These are phyloP conservation scores for Drosophila anomalata DNA, from an alignment of 2,888 invertebrate species.

Conservation along the genomic window DNA sequence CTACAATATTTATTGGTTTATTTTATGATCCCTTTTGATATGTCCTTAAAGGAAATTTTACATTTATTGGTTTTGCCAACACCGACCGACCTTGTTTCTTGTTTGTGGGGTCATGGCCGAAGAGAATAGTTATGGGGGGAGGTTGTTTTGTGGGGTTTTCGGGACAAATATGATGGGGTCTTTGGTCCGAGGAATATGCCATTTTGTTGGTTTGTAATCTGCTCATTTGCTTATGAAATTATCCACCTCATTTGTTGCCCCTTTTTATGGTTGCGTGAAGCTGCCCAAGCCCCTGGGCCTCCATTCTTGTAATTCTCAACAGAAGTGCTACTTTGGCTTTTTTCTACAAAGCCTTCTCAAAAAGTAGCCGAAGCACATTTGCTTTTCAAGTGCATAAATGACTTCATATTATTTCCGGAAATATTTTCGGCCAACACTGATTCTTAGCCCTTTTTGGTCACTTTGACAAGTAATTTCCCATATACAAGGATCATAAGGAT, in stretches of 20 bases:
- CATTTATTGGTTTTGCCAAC: constrained; percentile 73
- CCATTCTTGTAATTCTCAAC: background rate
- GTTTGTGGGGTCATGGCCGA: constrained; percentile 30
- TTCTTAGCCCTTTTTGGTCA: constrained; percentile 44
- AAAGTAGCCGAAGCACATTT: background rate
- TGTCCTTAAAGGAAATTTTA: constrained; percentile 78
- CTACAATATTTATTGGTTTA: constrained; percentile 79
- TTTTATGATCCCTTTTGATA: constrained; percentile 82
- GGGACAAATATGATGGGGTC: constrained; percentile 56
- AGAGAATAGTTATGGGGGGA: constrained; percentile 31
- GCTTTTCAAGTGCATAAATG: background rate
- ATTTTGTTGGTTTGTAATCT: constrained; percentile 74
- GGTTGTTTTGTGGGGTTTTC: constrained; percentile 10
- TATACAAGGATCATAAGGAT: constrained; percentile 14
- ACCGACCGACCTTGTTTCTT: constrained; percentile 41
- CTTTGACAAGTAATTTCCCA: constrained; percentile 61
- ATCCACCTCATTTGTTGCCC: constrained; percentile 82
- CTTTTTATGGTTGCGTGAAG: constrained; percentile 75
- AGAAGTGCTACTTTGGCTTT: constrained; percentile 12
- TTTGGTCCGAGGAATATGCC: constrained; percentile 67
- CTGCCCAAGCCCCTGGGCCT: background rate
- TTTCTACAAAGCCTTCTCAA: background rate
- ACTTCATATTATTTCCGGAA: background rate
- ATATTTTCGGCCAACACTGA: constrained; percentile 8
- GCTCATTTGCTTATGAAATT: constrained; percentile 81